Base-by-base conservation (phyloP, 1,140 invertebrate genomes). In the Pseudachorutes palmiensis region DNA sequence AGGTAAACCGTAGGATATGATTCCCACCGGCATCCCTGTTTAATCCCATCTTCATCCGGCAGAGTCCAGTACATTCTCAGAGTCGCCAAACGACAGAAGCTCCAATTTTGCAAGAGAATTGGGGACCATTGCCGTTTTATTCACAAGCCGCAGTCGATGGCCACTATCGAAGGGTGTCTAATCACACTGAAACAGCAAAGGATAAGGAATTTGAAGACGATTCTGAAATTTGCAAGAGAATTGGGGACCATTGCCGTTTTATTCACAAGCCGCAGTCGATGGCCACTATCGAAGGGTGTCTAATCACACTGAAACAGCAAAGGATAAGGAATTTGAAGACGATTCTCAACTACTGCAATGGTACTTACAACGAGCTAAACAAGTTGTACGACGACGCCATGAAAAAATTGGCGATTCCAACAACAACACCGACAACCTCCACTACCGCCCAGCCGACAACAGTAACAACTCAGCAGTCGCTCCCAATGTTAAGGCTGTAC, bases 321-420 rank as follows among this genome's bases (percentile, higher is more conserved):
- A 64, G 62, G 61, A 70, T 70, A 30, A 1, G 22, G 61, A 70
- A 70, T 70, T 70, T 70, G 61, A 70, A 45, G 62, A 65, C 65
- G 68, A 64, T 66, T n/a, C 64, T 36, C n/a, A 14, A 31, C 22
- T 70, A 70, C 36, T 70, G 68, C 61, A 66, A 33, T 63, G 61
- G 33, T 66, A 66, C 65, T 16, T 70, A 59, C 68, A 64, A 32
- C 14, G 65, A 55, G 65, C 68, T 66, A 41, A 66, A 70, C 60
- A 70, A 59, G 64, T 70, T 2, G 26, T 45, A 31, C 28, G 22
- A 68, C 9, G 29, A 33, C 45, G 59, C 32, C 5, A 29, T 12
- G 5, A 5, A 58, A 12, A 58, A 58, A 29, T 22, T 58, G 26
- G 28, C 31, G 2, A 32, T 14, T 9, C 12, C 3, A 60, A 60